These are phyloP conservation scores for Pachycephus smyrnensis DNA, from an alignment of 2,888 invertebrate species.

Conservation along the genomic window DNA sequence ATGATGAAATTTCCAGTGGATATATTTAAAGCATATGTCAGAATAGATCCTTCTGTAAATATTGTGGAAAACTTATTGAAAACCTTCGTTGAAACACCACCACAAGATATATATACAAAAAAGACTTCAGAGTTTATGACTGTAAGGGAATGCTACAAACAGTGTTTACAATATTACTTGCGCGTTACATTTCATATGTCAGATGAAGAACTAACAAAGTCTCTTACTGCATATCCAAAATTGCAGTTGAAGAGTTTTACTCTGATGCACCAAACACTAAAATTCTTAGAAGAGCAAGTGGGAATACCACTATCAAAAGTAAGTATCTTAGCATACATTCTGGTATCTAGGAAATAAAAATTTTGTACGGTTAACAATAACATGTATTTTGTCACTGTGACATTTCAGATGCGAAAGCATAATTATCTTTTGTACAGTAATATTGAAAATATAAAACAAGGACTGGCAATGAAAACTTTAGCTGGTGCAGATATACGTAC, in stretches of 20 bases:
- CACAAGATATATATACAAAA: conserved; percentile 36
- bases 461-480: conserved; percentile 65
- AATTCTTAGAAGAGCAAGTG: conserved; percentile 70
- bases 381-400: background rate
- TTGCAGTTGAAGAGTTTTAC: conserved; percentile 67
- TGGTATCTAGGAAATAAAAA: background rate
- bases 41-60: conserved; percentile 62
- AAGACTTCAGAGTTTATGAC: conserved; percentile 25
- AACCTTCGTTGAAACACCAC: conserved; percentile 33
- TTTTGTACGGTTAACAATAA: background rate
- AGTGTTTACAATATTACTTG: conserved; percentile 59
- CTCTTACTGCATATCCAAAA: conserved; percentile 60
- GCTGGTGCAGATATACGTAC: conserved; percentile 71
- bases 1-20: conserved; percentile 58
- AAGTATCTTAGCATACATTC: conserved; percentile 8
- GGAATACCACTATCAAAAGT: conserved; percentile 69
- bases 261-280: conserved; percentile 70
- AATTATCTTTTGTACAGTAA: conserved; percentile 73
- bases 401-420: conserved; percentile 69
- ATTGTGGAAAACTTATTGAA: conserved; percentile 62
- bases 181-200: conserved; percentile 64
- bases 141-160: conserved; percentile 55
- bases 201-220: conserved; percentile 55
- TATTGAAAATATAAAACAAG: conserved; percentile 71
- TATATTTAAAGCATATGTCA: conserved; percentile 62